Base-by-base conservation (phyloP, 2,797 vertebrate species). In the Furcifer pardalis region DNA sequence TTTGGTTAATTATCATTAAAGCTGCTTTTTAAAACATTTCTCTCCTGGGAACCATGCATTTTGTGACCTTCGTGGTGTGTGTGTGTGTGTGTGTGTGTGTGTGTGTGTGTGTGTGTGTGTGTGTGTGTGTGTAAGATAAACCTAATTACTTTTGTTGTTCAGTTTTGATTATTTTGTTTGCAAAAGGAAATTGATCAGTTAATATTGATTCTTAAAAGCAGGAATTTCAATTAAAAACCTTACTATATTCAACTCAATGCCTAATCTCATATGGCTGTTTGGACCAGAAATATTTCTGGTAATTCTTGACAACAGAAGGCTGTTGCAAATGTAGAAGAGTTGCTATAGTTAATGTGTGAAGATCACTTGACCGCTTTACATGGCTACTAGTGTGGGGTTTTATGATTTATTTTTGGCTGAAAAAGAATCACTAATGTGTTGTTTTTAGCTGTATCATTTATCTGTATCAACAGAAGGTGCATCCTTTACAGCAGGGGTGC, bases 1-100 rank as follows among this genome's bases (percentile, higher is more conserved):
- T 93, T 92, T 91, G 86, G 90, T 94, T 94, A 94, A 95, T 95
- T 94, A 93, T 92, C 92, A 92, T 86, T 92, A 90, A 89, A 87
- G 86, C 1, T 86, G 83, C 79, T 90, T 81, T 82, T 77, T 76
- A 89, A 81, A 92, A 88, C 77, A 89, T 77, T 72, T 8, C 6
- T 71, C 91, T 85, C 86, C 23, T 93, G 90, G 84, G 89, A 92
- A 30, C 6, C 87, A 75, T 66, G 42, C 81, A 72, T 86, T 72
- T 86, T 88, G 46, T 84, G 89, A 88, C 84, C 91, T 91, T 90
- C 81, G 80, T 88, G n/a, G n/a, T n/a, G n/a, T n/a, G n/a, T n/a
- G n/a, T n/a, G n/a, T n/a, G n/a, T n/a, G n/a, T n/a, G n/a, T n/a
- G n/a, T n/a, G n/a, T n/a, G n/a, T n/a, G n/a, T n/a, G n/a, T n/a